A percentile compares a stretch with the other conserved stretches of the same genome.
Evolutionary conservation across 1,140 invertebrate genomes (phyloP).

Genomic region (Drosophila repleta): DNA sequence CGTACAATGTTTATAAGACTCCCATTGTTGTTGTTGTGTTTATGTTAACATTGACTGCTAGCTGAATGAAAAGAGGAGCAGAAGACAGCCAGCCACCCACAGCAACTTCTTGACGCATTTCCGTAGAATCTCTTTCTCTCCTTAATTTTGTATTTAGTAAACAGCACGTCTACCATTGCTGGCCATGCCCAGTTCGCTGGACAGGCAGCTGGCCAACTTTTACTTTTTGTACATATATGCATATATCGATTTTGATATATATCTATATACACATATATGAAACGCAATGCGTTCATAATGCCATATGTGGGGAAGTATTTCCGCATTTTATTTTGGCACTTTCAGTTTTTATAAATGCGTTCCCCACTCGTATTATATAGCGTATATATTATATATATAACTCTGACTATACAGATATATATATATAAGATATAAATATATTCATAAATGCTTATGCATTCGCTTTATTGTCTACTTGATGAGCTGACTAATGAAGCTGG

Average conservation of each 20-base stretch:
- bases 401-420: too few relatives aligned
- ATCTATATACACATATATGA: constrained; percentile 27
- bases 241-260: constrained; percentile 17
- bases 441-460: constrained; percentile 50
- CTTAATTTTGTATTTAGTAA: constrained; percentile 56
- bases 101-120: constrained; percentile 68
- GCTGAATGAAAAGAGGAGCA: constrained; percentile 22
- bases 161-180: constrained; percentile 50
- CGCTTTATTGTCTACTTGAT: constrained; percentile 58
- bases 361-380: not conserved
- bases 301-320: constrained; percentile 38
- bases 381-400: constrained; percentile 12
- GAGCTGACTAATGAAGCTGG: constrained; percentile 66
- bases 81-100: constrained; percentile 35
- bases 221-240: constrained; percentile 49
- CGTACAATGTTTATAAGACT: constrained; percentile 36
- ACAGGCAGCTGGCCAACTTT: constrained; percentile 51
- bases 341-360: constrained; percentile 55
- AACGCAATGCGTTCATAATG: constrained; percentile 62
- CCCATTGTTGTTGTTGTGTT: constrained; percentile 47
- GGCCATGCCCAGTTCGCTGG: constrained; percentile 15
- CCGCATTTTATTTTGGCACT: constrained; percentile 67
- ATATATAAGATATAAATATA: constrained; percentile 17
- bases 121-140: constrained; percentile 41
- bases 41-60: constrained; percentile 75